Conservation (phyloP, 2,113 vertebrate species). For the Tachysurus fulvidraco region DNA sequence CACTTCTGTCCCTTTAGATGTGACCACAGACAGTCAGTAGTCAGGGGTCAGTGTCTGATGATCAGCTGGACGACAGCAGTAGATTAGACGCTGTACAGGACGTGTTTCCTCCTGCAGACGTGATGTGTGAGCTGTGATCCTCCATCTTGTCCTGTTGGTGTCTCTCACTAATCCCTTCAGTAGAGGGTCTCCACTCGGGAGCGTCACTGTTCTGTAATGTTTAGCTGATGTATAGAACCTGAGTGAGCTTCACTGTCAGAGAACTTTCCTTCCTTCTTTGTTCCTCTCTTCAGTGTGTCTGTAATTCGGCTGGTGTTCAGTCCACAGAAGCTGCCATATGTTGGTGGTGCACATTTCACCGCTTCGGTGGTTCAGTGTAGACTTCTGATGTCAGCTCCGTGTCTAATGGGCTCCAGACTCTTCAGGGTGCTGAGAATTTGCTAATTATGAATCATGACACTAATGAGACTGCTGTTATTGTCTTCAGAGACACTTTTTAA, state of each 20-base stretch:
- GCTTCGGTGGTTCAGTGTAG: neutral
- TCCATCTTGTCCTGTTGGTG: no score
- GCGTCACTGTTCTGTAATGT: no score
- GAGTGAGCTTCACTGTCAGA: no score
- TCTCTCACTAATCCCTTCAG: neutral
- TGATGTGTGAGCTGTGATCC: no score
- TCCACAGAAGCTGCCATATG: neutral
- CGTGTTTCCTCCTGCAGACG: no score
- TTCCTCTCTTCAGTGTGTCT: neutral
- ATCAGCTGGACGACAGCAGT: no score
- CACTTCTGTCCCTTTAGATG: no score
- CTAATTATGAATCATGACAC: slow-evolving; percentile 3
- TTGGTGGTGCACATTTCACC: neutral
- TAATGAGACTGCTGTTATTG: neutral
- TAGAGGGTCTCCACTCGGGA: neutral
- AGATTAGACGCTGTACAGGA: no score
- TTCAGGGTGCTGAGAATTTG: neutral
- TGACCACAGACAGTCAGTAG: no score
- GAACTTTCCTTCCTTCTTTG: neutral
- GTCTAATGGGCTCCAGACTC: neutral
- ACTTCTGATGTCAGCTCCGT: neutral
- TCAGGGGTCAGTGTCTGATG: no score
- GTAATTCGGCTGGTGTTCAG: neutral
- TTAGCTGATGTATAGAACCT: no score
- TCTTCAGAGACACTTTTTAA: neutral